Percentiles rank a stretch among this genome's conserved stretches.
Conservation (phyloP, 1,140 invertebrate species). For the Helicoverpa zea region DNA sequence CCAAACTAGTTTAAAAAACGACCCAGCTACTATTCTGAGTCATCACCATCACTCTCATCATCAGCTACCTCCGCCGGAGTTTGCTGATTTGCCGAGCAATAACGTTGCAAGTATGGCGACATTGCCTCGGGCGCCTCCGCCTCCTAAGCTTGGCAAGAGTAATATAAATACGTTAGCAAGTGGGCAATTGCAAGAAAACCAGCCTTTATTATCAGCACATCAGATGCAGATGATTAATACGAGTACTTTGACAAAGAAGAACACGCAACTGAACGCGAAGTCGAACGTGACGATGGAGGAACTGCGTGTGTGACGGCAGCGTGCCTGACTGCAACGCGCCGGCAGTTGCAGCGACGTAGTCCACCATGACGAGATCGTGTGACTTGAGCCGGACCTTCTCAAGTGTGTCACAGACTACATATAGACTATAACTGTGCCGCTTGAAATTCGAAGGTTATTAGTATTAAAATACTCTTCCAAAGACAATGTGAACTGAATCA, state of each 20-base stretch:
- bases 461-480: slow-evolving; percentile 38
- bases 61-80: slow-evolving; percentile 92
- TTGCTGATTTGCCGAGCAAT: slow-evolving; percentile 91
- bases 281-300: slow-evolving; percentile 91
- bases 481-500: slow-evolving; percentile 52
- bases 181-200: slow-evolving; percentile 89
- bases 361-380: slow-evolving; percentile 86
- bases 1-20: slow-evolving; percentile 88
- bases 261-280: slow-evolving; percentile 88
- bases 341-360: slow-evolving; percentile 85
- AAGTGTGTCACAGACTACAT: slow-evolving; percentile 79
- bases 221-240: slow-evolving; percentile 90
- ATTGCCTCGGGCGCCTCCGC: slow-evolving; percentile 90
- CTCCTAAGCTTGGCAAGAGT: slow-evolving; percentile 90
- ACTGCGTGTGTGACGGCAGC: slow-evolving; percentile 92
- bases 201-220: slow-evolving; percentile 88
- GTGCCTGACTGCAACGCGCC: slow-evolving; percentile 86
- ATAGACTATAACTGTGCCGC: slow-evolving; percentile 62
- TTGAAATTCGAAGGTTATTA: slow-evolving; percentile 61
- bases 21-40: slow-evolving; percentile 89
- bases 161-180: slow-evolving; percentile 88
- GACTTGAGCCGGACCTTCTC: slow-evolving; percentile 85
- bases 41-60: slow-evolving; percentile 92
- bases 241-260: slow-evolving; percentile 90
- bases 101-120: slow-evolving; percentile 88